These are phyloP conservation scores for Apotomis capreana DNA, from an alignment of 2,888 invertebrate species.

Conservation along the genomic window DNA sequence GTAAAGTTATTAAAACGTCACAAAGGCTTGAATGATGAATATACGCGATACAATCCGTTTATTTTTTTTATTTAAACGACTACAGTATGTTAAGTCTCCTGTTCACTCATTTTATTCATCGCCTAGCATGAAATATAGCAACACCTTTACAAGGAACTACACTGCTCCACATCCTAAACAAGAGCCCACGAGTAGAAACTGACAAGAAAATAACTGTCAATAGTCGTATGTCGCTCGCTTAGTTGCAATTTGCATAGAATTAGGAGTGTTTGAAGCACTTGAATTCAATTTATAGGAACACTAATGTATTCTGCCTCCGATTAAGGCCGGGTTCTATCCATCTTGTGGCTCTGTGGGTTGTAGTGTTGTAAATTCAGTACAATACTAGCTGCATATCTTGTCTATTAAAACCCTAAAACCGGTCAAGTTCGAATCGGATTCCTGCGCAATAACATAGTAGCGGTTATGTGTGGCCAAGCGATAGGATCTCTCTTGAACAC, in stretches of 20 bases:
- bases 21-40: no score
- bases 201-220: constrained; percentile 29
- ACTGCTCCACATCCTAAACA: constrained; percentile 13
- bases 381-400: not conserved
- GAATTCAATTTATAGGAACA: constrained; percentile 19
- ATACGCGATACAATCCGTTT: no score
- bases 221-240: constrained; percentile 10
- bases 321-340: not conserved
- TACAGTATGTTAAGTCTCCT: no score
- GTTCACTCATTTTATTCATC: not conserved
- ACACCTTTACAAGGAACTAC: constrained; percentile 10
- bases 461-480: no score
- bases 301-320: constrained; percentile 12
- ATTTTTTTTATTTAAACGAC: no score
- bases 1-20: no score
- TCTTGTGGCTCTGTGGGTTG: constrained; percentile 18
- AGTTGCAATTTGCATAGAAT: constrained; percentile 32
- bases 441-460: no score
- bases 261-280: constrained; percentile 27
- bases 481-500: no score
- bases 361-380: constrained; percentile 8
- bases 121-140: not conserved
- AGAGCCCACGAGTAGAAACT: constrained; percentile 21
- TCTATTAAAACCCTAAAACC: no score
- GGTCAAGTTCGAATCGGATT: no score